These are phyloP conservation scores for Yponomeuta cagnagella DNA, from an alignment of 2,888 invertebrate genomes.

Conservation along the genomic window DNA sequence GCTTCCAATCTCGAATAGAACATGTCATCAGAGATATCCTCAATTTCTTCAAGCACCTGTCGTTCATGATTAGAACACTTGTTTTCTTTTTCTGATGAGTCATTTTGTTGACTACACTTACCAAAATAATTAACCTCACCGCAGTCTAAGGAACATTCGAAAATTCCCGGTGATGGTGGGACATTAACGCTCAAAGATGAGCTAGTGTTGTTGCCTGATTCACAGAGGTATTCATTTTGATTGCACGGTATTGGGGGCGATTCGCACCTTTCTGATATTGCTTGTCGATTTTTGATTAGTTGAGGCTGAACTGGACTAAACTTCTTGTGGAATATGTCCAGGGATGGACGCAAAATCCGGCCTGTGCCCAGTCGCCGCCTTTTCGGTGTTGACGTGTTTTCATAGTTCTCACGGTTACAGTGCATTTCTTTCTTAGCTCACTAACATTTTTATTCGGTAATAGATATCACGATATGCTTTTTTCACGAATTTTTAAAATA, in stretches of 20 bases:
- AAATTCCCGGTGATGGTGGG: constrained; percentile 43
- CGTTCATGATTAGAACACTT: constrained; percentile 14
- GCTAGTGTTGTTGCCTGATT: constrained; percentile 43
- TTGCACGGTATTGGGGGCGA: constrained; percentile 63
- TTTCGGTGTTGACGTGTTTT: constrained; percentile 53
- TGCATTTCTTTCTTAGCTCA: constrained; percentile 18
- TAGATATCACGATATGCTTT: neutral
- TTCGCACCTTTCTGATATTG: constrained; percentile 36
- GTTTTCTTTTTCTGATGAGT: neutral
- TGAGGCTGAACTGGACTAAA: constrained; percentile 2
- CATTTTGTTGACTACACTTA: neutral
- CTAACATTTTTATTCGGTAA: neutral
- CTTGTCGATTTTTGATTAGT: constrained; percentile 8
- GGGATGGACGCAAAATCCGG: constrained; percentile 33
- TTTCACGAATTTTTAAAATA: neutral
- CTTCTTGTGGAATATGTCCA: constrained; percentile 21
- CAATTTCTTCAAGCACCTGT: constrained; percentile 32
- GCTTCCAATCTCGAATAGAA: constrained; percentile 46
- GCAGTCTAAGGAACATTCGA: constrained; percentile 30
- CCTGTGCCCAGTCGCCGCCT: constrained; percentile 49
- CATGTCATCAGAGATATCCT: constrained; percentile 52
- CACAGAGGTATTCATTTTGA: constrained; percentile 57
- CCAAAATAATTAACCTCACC: neutral
- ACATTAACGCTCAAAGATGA: constrained; percentile 34
- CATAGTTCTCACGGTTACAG: constrained; percentile 18